Base-by-base conservation (phyloP, 2,113 vertebrate genomes). In the Thunnus thynnus region DNA sequence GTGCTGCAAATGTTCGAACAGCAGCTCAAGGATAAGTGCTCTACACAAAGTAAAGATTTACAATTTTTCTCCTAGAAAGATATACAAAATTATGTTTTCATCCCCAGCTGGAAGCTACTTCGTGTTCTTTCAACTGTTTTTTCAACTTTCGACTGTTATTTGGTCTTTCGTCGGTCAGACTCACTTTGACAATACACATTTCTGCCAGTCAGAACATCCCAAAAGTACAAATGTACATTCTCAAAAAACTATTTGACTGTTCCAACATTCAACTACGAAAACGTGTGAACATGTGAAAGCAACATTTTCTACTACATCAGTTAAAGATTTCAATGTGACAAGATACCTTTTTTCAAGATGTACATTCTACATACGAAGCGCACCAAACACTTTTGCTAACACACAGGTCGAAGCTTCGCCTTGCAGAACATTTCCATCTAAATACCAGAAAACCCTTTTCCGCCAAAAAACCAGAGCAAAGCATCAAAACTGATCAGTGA, bases 151-250 rank as follows among this genome's bases (percentile, higher is more conserved):
- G 30, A 61, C 71, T 73, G 63, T 84, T 82, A 84, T 87, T 84
- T 82, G 63, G 74, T 67, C 72, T 76, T 72, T 65, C 77, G 68
- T 57, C 51, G 58, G 32, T 80, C 71, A 70, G 44, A 22, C 54
- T 70, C 50, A 5, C 66, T 84, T 66, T 85, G 74, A 87, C 76
- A 83, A 82, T 66, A 55, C 64, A 56, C 71, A 84, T 62, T 74
- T 85, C 60, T 64, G 63, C 57, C 58, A 44, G 27, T 57, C 67
- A 72, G 78, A 13, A 64, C 7, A 3, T 14, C 36, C 72, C n/a
- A 25, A 56, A 48, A 83, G 60, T 41, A 41, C 57, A 82, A 55
- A 47, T 72, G 46, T n/a, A 46, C 2, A 41, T 41, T 47, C 1
- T 27, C 54, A 61, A 41, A 61, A 41, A 55, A 47, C 12, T 10